Conservation (phyloP, 1,140 invertebrate species). For the Oryctes rhinoceros region DNA sequence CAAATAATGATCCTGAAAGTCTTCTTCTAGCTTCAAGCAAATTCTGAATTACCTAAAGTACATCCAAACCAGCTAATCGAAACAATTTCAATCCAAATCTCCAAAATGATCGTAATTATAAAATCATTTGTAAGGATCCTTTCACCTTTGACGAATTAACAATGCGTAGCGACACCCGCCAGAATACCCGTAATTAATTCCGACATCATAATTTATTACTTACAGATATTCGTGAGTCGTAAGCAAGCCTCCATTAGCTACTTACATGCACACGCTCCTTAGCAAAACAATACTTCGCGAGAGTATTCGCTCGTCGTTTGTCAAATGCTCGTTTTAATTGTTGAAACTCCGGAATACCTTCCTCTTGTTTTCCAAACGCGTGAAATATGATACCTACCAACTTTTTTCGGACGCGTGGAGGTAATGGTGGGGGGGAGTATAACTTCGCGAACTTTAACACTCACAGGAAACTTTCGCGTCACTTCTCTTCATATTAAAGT, state of each 20-base stretch:
- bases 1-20: too few relatives aligned
- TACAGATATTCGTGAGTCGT: background rate
- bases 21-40: too few relatives aligned
- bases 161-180: too few relatives aligned
- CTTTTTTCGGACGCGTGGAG: background rate
- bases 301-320: background rate
- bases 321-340: conserved; percentile 9
- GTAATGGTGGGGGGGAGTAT: background rate
- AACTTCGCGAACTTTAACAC: conserved; percentile 25
- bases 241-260: background rate
- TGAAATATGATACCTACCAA: conserved; percentile 17
- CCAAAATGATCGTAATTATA: too few relatives aligned
- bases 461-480: background rate
- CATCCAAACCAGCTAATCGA: too few relatives aligned
- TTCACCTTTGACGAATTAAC: too few relatives aligned
- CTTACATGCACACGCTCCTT: background rate
- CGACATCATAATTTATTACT: background rate
- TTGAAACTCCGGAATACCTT: background rate
- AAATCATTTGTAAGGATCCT: too few relatives aligned
- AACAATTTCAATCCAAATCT: too few relatives aligned
- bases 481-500: conserved; percentile 29
- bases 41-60: too few relatives aligned
- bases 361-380: conserved; percentile 14
- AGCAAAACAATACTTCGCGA: background rate
- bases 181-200: background rate